phyloP scores from a whole-genome alignment of 2,113 vertebrate genomes.

The Etheostoma cragini region DNA sequence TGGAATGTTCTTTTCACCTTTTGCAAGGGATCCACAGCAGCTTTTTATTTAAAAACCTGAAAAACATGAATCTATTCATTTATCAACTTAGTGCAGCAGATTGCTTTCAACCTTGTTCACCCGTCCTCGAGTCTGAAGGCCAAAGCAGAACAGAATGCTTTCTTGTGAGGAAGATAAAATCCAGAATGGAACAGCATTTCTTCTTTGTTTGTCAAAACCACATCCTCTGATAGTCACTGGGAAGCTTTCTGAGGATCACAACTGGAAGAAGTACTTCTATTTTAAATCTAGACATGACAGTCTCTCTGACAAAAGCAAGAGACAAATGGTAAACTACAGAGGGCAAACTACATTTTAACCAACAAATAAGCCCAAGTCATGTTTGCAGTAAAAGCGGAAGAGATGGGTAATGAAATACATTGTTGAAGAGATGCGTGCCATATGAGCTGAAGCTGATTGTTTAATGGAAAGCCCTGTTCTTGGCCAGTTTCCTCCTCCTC shows the following conservation, averaged over 20 bases:
- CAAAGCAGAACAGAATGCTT: background rate
- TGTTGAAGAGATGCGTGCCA: constrained; percentile 37
- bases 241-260: constrained; percentile 5
- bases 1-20: constrained; percentile 23
- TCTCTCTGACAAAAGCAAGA: constrained; percentile 13
- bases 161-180: background rate
- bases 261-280: background rate
- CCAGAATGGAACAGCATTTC: background rate
- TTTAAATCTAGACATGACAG: constrained; percentile 19
- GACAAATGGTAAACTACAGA: constrained; percentile 11
- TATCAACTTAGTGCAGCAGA: too few species aligned
- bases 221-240: constrained; percentile 2
- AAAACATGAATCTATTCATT: too few species aligned
- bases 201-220: background rate
- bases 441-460: constrained; percentile 64
- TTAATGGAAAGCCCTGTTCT: constrained; percentile 51
- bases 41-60: background rate
- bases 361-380: constrained; percentile 23
- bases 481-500: constrained; percentile 31
- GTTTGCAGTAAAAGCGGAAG: constrained; percentile 47
- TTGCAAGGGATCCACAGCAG: constrained; percentile 4
- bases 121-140: too few species aligned
- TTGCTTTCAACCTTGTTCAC: too few species aligned
- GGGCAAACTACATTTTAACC: constrained; percentile 41
- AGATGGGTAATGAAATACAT: constrained; percentile 49